A percentile compares a stretch with the other conserved stretches of the same genome.
Evolutionary conservation across 1,140 invertebrate genomes (phyloP).

Genomic region (Zaprionus tsacasi): DNA sequence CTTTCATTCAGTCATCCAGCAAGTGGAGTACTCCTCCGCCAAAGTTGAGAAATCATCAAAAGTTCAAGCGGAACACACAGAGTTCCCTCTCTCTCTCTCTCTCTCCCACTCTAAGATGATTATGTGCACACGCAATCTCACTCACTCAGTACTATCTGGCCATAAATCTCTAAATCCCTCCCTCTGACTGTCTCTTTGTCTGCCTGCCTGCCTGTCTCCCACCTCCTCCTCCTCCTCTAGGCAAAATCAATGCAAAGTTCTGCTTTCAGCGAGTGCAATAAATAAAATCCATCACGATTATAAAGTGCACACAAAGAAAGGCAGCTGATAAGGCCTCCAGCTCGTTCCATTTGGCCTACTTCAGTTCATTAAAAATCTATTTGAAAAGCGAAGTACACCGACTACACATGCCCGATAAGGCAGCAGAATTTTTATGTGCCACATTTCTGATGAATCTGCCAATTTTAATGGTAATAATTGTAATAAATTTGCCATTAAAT

Average conservation of each 20-base stretch:
- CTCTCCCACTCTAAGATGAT: constrained; percentile 56
- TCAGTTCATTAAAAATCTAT: constrained; percentile 81
- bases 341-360: constrained; percentile 77
- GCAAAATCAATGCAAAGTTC: constrained; percentile 76
- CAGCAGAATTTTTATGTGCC: constrained; percentile 52
- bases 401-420: constrained; percentile 21
- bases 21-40: constrained; percentile 46
- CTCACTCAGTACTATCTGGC: constrained; percentile 50
- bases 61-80: constrained; percentile 67
- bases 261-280: constrained; percentile 54
- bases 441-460: constrained; percentile 69
- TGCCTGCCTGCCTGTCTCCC: neutral
- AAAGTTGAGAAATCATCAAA: constrained; percentile 73
- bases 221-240: constrained; percentile 21
- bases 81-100: constrained; percentile 15
- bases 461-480: constrained; percentile 48
- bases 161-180: constrained; percentile 68
- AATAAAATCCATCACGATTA: constrained; percentile 79
- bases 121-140: constrained; percentile 72
- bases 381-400: constrained; percentile 51
- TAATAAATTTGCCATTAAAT: constrained; percentile 41
- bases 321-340: constrained; percentile 62
- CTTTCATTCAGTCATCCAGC: constrained; percentile 73
- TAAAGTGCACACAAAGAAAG: constrained; percentile 75
- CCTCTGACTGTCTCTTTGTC: constrained; percentile 33